These are phyloP conservation scores for Vespertilio murinus DNA, from an alignment of 2,797 vertebrate genomes.

Conservation along the genomic window DNA sequence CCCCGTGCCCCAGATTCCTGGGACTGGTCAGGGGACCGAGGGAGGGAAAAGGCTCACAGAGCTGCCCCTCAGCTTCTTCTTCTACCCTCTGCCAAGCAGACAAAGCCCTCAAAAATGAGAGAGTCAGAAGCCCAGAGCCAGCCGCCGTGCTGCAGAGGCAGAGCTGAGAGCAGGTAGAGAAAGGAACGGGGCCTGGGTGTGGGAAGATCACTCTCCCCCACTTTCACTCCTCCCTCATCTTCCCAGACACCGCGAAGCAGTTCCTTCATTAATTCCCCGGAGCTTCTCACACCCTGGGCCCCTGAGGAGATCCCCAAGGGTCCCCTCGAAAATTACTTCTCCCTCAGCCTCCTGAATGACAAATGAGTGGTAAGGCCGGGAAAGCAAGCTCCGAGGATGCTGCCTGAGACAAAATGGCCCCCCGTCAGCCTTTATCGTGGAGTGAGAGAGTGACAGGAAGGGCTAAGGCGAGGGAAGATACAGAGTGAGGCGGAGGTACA, in stretches of 20 bases:
- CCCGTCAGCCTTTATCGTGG: constrained; percentile 16
- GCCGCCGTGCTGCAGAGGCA: background rate
- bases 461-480: background rate
- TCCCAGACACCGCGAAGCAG: constrained; percentile 10
- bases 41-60: background rate
- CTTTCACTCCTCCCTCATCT: background rate
- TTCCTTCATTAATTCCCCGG: background rate
- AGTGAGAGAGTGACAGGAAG: constrained; percentile 33
- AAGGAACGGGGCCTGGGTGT: background rate
- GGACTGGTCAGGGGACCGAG: background rate
- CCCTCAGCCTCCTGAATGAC: background rate
- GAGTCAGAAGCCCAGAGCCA: background rate
- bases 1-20: background rate
- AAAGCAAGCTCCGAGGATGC: background rate
- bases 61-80: constrained; percentile 4
- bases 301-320: background rate
- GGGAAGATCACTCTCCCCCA: background rate
- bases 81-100: background rate
- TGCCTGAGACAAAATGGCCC: constrained; percentile 72
- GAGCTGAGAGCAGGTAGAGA: background rate
- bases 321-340: constrained; percentile 36
- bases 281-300: background rate
- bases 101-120: background rate
- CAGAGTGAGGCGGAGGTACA: background rate
- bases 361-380: background rate